Conservation (phyloP, 2,888 invertebrate genomes). For the Pristionchus arcanus region DNA sequence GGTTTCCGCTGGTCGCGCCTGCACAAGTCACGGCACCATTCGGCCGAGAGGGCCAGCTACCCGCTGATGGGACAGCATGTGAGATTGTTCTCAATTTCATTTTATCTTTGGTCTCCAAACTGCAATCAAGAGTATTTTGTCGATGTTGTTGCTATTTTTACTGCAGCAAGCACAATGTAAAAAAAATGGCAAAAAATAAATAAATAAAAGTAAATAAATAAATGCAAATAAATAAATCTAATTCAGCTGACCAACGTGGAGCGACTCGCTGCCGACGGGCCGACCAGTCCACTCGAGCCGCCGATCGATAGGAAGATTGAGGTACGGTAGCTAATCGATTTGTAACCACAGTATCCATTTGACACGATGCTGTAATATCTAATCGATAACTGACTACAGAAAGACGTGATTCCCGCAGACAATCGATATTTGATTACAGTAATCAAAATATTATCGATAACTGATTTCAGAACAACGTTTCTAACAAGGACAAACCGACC, state of each 20-base stretch:
- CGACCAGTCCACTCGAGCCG: conserved; percentile 14
- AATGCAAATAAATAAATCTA: background rate
- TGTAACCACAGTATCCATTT: background rate
- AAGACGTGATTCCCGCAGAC: background rate
- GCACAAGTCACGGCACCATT: conserved; percentile 27
- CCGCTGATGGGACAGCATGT: conserved; percentile 45
- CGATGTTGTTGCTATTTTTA: background rate
- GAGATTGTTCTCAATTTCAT: background rate
- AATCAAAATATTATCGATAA: background rate
- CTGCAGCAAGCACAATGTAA: background rate
- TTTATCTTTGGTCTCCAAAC: background rate
- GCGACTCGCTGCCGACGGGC: conserved; percentile 39
- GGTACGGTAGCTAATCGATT: background rate
- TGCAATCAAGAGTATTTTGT: background rate
- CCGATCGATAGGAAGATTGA: conserved; percentile 30
- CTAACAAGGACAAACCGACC: conserved; percentile 21
- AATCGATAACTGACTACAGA: too few relatives aligned
- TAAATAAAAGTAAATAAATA: background rate
- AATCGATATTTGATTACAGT: background rate
- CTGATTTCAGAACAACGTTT: conserved; percentile 24
- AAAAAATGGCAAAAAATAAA: background rate
- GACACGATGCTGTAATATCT: too few relatives aligned
- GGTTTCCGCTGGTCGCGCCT: conserved; percentile 45
- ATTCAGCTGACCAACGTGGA: conserved; percentile 45
- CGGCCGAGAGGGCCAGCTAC: background rate